Percentiles rank a stretch among this genome's conserved stretches.
Evolutionary conservation across 1,140 invertebrate genomes (phyloP).

Genomic region (Drosophila pachea): DNA sequence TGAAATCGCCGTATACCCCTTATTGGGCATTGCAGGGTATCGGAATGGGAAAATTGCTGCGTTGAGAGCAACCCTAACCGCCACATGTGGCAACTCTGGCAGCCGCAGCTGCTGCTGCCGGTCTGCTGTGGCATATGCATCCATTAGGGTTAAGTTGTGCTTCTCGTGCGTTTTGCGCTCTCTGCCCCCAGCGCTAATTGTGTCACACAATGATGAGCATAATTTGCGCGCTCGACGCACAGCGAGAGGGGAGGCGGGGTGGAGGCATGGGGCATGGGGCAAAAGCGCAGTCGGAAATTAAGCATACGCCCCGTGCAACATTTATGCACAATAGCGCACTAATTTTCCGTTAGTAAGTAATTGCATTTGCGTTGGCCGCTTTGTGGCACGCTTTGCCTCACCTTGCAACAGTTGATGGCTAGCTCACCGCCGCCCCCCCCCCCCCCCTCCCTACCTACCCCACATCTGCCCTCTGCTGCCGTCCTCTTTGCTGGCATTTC

Average conservation of each 20-base stretch:
- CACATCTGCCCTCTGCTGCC: not conserved
- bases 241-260: not conserved
- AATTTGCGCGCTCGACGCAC: constrained; percentile 57
- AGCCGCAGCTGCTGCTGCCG: constrained; percentile 6
- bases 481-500: constrained; percentile 31
- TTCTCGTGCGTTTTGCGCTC: constrained; percentile 16
- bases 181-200: constrained; percentile 53
- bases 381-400: constrained; percentile 7
- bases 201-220: constrained; percentile 77
- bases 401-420: not conserved
- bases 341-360: constrained; percentile 76
- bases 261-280: not conserved
- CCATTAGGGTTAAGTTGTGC: constrained; percentile 69
- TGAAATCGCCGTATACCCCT: too few relatives aligned
- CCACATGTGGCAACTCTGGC: not conserved
- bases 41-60: constrained; percentile 70
- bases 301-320: constrained; percentile 59
- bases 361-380: constrained; percentile 55
- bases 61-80: constrained; percentile 40
- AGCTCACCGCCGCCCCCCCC: not conserved
- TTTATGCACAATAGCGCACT: constrained; percentile 48
- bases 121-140: constrained; percentile 48
- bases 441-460: not conserved
- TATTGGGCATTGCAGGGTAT: too few relatives aligned
- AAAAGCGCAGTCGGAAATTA: constrained; percentile 56